Conservation (phyloP, 1,140 invertebrate genomes). For the Yoshiicerus persimilis region DNA sequence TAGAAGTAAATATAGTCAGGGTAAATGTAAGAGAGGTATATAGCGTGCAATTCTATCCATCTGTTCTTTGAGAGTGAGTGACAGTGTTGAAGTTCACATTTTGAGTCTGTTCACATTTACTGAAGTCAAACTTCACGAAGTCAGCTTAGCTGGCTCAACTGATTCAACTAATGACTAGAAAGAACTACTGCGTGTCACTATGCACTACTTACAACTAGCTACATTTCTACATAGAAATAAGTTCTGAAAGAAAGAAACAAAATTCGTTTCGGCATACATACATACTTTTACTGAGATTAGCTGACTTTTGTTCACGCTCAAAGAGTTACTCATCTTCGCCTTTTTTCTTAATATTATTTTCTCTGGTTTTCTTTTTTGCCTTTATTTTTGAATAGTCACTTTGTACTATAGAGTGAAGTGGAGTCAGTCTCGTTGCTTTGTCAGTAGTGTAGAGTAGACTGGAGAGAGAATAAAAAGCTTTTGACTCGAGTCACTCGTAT, state of each 20-base stretch:
- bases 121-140: background rate
- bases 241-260: background rate
- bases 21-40: too few relatives aligned
- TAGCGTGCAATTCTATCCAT: background rate
- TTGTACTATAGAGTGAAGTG: background rate
- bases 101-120: background rate
- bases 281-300: background rate
- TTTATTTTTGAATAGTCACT: background rate
- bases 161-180: background rate
- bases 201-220: background rate
- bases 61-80: background rate
- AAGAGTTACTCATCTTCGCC: background rate
- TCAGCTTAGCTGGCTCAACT: background rate
- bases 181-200: background rate
- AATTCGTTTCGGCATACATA: background rate
- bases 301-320: background rate
- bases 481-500: background rate
- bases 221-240: background rate
- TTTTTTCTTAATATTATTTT: background rate
- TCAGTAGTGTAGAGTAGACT: background rate
- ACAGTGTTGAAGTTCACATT: background rate
- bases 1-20: background rate
- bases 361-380: background rate
- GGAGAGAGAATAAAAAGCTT: background rate
- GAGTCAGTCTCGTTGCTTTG: background rate